Evolutionary conservation across 2,888 invertebrate species (phyloP).

Genomic region (Thecophora atra): DNA sequence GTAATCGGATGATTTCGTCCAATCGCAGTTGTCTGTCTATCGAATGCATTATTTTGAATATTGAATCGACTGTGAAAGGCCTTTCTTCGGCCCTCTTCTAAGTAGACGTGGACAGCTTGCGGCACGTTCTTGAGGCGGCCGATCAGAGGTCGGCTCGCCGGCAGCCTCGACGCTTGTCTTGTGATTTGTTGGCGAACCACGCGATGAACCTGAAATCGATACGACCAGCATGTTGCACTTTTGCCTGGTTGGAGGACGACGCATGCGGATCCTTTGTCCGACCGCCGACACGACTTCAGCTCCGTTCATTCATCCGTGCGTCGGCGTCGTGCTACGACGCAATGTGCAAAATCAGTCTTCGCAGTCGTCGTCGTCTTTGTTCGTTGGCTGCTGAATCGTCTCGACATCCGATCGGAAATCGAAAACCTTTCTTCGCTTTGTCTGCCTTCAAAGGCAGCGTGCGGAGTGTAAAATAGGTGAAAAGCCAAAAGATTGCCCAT

Average conservation of each 20-base stretch:
- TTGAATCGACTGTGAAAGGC: conserved; percentile 6
- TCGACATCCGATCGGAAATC: conserved; percentile 48
- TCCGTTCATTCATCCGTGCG: neutral
- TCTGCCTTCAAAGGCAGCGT: conserved; percentile 38
- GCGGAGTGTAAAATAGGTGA: conserved; percentile 29
- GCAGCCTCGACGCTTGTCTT: neutral
- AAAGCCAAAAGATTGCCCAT: conserved; percentile 26
- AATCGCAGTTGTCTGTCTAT: neutral
- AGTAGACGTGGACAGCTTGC: conserved; percentile 23
- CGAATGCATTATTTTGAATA: conserved; percentile 24
- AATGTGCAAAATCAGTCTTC: conserved; percentile 62
- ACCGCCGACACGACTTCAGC: conserved; percentile 29
- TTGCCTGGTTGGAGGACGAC: conserved; percentile 13
- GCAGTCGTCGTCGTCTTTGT: conserved; percentile 47
- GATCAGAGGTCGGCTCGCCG: neutral
- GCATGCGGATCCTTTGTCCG: conserved; percentile 11
- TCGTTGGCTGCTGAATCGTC: conserved; percentile 42
- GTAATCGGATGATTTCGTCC: no score
- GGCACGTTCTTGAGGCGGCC: conserved; percentile 29
- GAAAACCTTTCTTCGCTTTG: conserved; percentile 32
- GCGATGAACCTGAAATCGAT: conserved; percentile 45
- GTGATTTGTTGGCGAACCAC: neutral
- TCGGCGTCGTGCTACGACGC: conserved; percentile 37
- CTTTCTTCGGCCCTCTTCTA: conserved; percentile 9
- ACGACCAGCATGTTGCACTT: conserved; percentile 46